Evolutionary conservation across 2,888 invertebrate genomes (phyloP).

Genomic region (Mythimna ferrago): DNA sequence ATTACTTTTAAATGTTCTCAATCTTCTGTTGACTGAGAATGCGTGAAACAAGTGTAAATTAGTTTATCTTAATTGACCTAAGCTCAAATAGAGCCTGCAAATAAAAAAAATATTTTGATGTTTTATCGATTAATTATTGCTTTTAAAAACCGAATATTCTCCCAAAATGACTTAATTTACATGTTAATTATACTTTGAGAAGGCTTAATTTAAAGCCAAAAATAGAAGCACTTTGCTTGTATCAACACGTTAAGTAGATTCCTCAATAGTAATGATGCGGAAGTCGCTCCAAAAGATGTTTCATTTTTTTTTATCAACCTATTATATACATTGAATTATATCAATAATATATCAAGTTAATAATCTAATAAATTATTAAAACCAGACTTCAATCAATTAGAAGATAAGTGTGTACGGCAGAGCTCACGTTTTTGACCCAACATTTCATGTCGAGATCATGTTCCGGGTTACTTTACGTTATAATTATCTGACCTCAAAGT

Average conservation of each 20-base stretch:
- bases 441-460: slow-evolving; percentile 74
- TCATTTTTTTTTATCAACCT: slow-evolving; percentile 16
- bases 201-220: background rate
- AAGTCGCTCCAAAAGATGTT: slow-evolving; percentile 17
- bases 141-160: background rate
- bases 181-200: slow-evolving; percentile 4
- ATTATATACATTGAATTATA: slow-evolving; percentile 8
- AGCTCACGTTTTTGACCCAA: slow-evolving; percentile 80
- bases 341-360: slow-evolving; percentile 11
- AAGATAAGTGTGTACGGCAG: slow-evolving; percentile 61
- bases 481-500: slow-evolving; percentile 79
- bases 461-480: slow-evolving; percentile 81
- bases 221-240: background rate
- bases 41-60: too few relatives aligned
- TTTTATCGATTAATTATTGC: too few relatives aligned
- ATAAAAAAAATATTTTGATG: too few relatives aligned
- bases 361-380: slow-evolving; percentile 19
- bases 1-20: too few relatives aligned
- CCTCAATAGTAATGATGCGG: slow-evolving; percentile 33
- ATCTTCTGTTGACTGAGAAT: too few relatives aligned
- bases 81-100: too few relatives aligned
- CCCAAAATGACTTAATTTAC: background rate
- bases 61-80: too few relatives aligned
- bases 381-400: slow-evolving; percentile 24
- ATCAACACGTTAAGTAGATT: slow-evolving; percentile 10